Evolutionary conservation across 2,888 invertebrate species (phyloP).

Genomic region (Myathropa florea): DNA sequence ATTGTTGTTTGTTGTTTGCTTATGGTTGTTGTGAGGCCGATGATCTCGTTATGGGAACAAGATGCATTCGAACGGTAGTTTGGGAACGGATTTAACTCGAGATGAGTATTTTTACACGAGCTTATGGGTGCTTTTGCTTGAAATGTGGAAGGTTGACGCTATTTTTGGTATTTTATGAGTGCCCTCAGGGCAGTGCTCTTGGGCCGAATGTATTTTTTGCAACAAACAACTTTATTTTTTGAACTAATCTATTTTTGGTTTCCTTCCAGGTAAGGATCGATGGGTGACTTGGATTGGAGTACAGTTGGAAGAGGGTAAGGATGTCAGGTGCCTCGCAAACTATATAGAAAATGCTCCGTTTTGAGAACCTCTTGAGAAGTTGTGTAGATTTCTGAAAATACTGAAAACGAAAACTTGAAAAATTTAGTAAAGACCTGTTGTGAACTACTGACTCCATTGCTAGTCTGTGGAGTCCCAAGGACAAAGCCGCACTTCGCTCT

Average conservation of each 20-base stretch:
- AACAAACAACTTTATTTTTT: not conserved
- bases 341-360: too few species aligned
- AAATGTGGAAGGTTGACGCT: not conserved
- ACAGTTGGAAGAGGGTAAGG: not conserved
- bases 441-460: too few species aligned
- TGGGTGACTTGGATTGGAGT: not conserved
- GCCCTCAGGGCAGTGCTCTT: not conserved
- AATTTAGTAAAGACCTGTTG: too few species aligned
- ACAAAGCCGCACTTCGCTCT: too few species aligned
- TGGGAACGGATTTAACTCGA: too few species aligned
- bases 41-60: not conserved
- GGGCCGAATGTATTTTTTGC: not conserved
- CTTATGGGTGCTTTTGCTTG: not conserved
- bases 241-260: not conserved
- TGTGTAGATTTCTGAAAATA: too few species aligned
- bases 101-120: not conserved
- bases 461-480: too few species aligned
- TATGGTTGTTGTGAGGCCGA: not conserved
- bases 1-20: not conserved
- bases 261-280: not conserved
- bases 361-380: not conserved
- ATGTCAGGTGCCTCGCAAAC: too few species aligned
- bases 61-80: not conserved
- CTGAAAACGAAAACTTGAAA: too few species aligned
- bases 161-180: not conserved